Conservation (phyloP, 2,797 vertebrate genomes). For the Ceryle rudis region DNA sequence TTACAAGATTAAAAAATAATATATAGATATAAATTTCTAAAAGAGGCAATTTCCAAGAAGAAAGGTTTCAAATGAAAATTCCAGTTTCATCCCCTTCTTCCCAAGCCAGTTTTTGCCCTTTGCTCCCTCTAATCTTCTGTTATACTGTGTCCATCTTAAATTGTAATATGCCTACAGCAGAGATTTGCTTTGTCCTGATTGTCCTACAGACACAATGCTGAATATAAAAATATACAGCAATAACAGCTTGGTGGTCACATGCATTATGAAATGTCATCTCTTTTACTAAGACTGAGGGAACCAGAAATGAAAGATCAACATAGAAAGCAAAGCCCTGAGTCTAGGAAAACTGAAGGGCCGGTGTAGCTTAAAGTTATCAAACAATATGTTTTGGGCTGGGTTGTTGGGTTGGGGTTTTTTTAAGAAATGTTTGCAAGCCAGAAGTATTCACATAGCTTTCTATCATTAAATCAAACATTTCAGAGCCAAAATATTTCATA, state of each 20-base stretch:
- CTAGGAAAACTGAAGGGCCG: background rate
- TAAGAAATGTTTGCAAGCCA: background rate
- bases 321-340: background rate
- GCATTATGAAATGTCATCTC: background rate
- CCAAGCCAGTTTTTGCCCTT: background rate
- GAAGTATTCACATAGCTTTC: background rate
- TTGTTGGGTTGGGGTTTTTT: background rate
- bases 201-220: background rate
- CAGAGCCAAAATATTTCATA: background rate
- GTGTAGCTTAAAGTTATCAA: background rate
- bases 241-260: background rate
- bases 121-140: background rate
- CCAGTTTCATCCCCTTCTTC: background rate
- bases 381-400: background rate
- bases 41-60: background rate
- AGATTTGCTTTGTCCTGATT: background rate
- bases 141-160: background rate
- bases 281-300: background rate
- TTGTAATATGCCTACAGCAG: background rate
- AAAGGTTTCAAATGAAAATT: background rate
- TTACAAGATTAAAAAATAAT: background rate
- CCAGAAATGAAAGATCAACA: background rate
- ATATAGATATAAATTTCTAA: background rate
- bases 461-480: slow-evolving; percentile 23
- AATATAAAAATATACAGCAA: background rate